Evolutionary conservation across 2,888 invertebrate species (phyloP), one percentile per base, ranked within the genome.

Genomic region (Atrina japonica): DNA sequence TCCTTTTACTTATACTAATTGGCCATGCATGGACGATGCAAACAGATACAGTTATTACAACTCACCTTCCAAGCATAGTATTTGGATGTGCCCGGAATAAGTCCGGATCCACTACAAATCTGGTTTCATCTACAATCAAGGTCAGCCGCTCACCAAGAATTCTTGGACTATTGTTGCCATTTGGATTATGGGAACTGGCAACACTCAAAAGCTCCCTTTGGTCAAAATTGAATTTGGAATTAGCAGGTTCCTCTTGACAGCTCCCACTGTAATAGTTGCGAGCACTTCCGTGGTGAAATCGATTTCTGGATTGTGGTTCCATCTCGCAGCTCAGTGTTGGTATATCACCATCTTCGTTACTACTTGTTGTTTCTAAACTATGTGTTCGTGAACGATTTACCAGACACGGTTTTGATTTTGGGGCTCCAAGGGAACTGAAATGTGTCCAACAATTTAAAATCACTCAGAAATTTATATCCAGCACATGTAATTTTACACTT

Each of bases 61-160:
- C 35, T 70, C 83, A 93, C 93, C 93, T 91, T n/a, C 99, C 99
- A 40, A 99, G 92, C 98, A 99, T 98, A 0, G 99, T 99, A 89
- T 99, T 98, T 0, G 99, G 98, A 91, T 98, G 96, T 2, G 96
- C 95, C 11, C 96, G 95, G 87, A 99, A 96, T 75, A 98, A 93
- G 1, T 96, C 94, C 6, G 97, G 96, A 91, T 98, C 98, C 25
- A 98, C 95, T 53, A 98, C 95, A 90, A 97, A 97, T 77, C 97
- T 93, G 0, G 98, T 98, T 86, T 96, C 97, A 88, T 99, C 99
- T 16, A 99, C 99, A n/a, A 99, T 95, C 59, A 99, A 80, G 2
- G 89, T 89, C 3, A 90, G 76, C 21, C 88, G 75, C 58, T 86
- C 86, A 3, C 76, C 77, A 1, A 76, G 71, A 35, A 35, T 11